phyloP scores from a whole-genome alignment of 1,140 invertebrate genomes.

The Mya arenaria region DNA sequence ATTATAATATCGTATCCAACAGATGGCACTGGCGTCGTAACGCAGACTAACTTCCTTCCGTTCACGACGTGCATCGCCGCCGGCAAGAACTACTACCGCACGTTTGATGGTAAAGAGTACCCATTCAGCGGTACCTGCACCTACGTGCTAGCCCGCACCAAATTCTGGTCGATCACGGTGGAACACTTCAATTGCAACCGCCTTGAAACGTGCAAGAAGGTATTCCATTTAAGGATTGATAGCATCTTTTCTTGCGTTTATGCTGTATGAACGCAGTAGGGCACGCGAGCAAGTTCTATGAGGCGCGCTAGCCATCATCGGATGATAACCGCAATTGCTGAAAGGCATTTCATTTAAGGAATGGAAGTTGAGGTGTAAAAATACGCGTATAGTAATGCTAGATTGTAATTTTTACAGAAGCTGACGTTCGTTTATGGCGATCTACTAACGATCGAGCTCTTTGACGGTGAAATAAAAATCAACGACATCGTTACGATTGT shows the following conservation, averaged over 20 bases:
- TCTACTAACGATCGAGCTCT: neutral
- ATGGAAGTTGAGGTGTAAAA: no score
- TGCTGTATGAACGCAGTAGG: no score
- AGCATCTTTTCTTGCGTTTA: no score
- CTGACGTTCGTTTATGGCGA: neutral
- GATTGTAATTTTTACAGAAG: neutral
- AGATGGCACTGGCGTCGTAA: no score
- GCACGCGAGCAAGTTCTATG: no score
- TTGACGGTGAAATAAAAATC: neutral
- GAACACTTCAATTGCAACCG: neutral
- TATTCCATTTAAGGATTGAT: no score
- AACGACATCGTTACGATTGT: neutral
- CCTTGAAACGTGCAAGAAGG: neutral
- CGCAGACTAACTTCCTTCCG: no score
- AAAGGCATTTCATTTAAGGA: no score
- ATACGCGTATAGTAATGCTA: no score
- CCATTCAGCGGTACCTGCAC: neutral
- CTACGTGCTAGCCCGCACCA: neutral
- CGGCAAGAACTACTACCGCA: neutral
- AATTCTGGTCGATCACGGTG: neutral
- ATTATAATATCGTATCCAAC: no score
- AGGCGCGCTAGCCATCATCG: no score
- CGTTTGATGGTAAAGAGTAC: neutral
- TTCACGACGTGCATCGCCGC: neutral
- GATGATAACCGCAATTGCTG: no score